Evolutionary conservation across 2,113 vertebrate genomes (phyloP).

Genomic region (Delphinus delphis): DNA sequence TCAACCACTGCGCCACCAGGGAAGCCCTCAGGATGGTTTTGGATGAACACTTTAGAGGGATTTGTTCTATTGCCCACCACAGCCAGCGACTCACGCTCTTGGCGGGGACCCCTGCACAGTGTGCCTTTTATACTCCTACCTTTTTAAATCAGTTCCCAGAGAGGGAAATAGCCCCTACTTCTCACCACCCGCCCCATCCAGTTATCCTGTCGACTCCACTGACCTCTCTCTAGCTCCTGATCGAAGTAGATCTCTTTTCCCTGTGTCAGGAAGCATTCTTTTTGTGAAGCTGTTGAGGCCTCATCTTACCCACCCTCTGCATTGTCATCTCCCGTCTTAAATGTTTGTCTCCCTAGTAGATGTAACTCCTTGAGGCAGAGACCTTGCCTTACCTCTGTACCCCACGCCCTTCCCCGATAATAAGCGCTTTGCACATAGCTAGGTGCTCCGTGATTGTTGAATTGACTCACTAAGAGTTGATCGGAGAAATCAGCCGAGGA

Average conservation of each 20-base stretch:
- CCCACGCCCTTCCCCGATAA: fast-evolving
- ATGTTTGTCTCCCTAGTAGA: neutral
- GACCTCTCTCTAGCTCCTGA: neutral
- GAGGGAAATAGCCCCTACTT: fast-evolving
- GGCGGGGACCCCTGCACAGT: neutral
- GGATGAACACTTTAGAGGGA: neutral
- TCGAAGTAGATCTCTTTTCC: neutral
- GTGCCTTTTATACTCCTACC: too few relatives aligned
- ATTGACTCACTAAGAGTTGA: neutral
- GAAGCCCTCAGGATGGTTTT: neutral
- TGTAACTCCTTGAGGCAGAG: neutral
- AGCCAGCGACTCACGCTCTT: neutral
- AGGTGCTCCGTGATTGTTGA: neutral
- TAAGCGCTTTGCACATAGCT: neutral
- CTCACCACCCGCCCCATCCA: fast-evolving
- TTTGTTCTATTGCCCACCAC: fast-evolving
- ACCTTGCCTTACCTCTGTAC: neutral
- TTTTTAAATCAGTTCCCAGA: neutral
- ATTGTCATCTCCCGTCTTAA: neutral
- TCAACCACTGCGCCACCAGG: too few relatives aligned
- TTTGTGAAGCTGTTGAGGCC: neutral
- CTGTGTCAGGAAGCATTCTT: neutral
- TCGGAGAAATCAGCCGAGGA: neutral
- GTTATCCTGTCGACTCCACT: neutral
- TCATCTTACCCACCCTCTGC: neutral